phyloP scores from a whole-genome alignment of 2,888 invertebrate genomes.

The Chesias legatella region DNA sequence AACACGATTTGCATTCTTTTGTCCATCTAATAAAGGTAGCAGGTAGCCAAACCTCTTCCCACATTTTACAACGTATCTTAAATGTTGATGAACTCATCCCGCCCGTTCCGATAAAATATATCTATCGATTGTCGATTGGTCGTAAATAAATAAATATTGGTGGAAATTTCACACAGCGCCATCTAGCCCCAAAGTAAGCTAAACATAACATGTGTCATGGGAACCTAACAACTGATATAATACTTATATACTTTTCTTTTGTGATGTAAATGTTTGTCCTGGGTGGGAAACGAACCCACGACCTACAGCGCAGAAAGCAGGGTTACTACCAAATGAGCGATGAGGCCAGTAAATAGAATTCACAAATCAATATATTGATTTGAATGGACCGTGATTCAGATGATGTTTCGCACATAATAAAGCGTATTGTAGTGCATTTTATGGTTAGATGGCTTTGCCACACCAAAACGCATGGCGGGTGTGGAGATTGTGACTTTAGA shows the following conservation, averaged over 20 bases:
- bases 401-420: constrained; percentile 37
- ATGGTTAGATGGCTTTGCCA: constrained; percentile 21
- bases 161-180: no score
- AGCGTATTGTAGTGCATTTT: constrained; percentile 27
- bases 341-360: no score
- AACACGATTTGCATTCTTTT: constrained; percentile 77
- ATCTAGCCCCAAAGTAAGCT: no score
- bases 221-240: no score
- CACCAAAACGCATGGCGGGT: constrained; percentile 3
- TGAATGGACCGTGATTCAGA: constrained; percentile 31
- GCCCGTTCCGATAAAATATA: constrained; percentile 51
- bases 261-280: no score
- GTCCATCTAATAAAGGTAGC: constrained; percentile 69
- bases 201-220: no score
- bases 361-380: constrained; percentile 46
- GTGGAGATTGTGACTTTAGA: no score
- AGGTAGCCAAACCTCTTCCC: constrained; percentile 65
- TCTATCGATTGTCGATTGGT: constrained; percentile 57
- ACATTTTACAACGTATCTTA: constrained; percentile 59
- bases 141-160: no score
- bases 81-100: constrained; percentile 75
- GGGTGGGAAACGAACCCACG: no score
- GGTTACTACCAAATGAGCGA: no score
- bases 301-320: no score
- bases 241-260: no score